Conservation (phyloP, 2,113 vertebrate genomes). For the Castor canadensis region DNA sequence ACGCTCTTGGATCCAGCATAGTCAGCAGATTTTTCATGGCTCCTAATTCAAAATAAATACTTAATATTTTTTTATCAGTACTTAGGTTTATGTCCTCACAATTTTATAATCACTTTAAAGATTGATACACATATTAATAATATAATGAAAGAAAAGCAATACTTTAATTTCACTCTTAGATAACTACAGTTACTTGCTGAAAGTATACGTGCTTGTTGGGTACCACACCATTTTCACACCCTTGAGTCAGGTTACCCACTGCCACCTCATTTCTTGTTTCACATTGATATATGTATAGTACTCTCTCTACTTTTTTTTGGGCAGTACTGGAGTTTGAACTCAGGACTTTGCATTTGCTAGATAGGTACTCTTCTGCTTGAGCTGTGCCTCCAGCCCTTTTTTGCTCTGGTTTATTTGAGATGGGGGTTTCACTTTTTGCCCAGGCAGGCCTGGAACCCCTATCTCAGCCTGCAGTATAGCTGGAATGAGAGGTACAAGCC, state of each 20-base stretch:
- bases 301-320: no score
- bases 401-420: no score
- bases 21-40: slow-evolving; percentile 7
- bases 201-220: not conserved
- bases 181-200: not conserved
- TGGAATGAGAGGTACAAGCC: no score
- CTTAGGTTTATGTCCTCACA: not conserved
- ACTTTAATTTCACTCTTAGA: not conserved
- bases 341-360: no score
- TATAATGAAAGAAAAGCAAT: not conserved
- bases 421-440: no score
- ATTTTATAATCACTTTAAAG: not conserved
- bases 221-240: not conserved
- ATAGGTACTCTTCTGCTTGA: no score
- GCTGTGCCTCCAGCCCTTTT: no score
- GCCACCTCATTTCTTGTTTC: not conserved
- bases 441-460: no score
- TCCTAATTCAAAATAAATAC: slow-evolving; percentile 14
- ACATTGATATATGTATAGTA: not conserved
- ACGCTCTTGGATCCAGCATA: not conserved
- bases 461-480: no score
- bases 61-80: not conserved
- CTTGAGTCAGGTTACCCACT: not conserved
- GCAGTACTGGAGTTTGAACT: no score
- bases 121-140: not conserved